phyloP scores from a whole-genome alignment of 2,113 vertebrate species.

The Riparia riparia region DNA sequence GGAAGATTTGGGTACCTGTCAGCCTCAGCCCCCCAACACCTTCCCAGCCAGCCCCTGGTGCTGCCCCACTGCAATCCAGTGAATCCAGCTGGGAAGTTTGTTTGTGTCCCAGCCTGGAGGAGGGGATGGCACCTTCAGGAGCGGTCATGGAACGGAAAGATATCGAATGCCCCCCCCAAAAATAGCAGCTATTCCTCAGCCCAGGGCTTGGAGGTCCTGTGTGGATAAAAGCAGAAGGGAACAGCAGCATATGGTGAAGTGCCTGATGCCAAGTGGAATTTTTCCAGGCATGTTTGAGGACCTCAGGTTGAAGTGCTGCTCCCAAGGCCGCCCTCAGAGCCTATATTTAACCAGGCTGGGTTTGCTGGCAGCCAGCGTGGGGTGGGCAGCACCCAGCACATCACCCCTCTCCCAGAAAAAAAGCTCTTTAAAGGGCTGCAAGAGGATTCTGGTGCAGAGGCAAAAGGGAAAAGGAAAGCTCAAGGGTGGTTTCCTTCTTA shows the following conservation, averaged over 20 bases:
- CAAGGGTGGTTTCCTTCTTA: not conserved
- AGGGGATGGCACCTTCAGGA: not conserved
- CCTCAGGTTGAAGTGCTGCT: slow-evolving; percentile 31
- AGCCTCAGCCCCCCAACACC: not conserved
- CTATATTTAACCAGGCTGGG: slow-evolving; percentile 45
- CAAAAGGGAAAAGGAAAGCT: not conserved
- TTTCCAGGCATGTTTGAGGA: slow-evolving; percentile 33
- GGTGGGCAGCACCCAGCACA: not conserved
- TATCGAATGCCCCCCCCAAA: slow-evolving; percentile 5
- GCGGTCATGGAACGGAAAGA: slow-evolving; percentile 7
- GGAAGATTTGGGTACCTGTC: not conserved
- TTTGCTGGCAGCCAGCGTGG: not conserved
- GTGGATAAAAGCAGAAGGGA: slow-evolving; percentile 32
- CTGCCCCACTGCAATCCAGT: not conserved
- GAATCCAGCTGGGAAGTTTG: not conserved
- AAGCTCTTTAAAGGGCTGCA: not conserved
- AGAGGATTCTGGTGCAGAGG: not conserved
- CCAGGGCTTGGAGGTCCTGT: not conserved
- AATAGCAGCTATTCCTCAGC: slow-evolving; percentile 51
- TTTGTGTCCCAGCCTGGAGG: not conserved
- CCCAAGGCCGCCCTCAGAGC: slow-evolving; percentile 20
- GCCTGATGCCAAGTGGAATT: slow-evolving; percentile 43
- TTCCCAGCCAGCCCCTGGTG: not conserved
- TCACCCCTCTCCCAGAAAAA: not conserved
- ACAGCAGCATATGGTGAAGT: slow-evolving; percentile 19